Conservation (phyloP, 2,113 vertebrate genomes). For the Gymnorhina tibicen region DNA sequence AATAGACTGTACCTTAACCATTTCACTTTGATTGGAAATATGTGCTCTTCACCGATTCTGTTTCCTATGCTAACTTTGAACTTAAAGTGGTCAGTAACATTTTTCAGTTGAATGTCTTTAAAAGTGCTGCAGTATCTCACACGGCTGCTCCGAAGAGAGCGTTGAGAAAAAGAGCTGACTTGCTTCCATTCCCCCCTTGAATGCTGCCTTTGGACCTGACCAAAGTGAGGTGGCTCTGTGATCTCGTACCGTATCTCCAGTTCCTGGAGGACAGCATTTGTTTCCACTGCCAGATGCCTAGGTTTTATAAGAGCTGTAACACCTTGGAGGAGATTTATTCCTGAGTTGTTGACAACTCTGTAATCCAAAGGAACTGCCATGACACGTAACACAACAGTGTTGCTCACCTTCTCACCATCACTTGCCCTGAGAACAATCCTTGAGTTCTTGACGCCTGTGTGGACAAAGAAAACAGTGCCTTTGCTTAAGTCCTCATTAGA, state of each 20-base stretch:
- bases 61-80: constrained; percentile 81
- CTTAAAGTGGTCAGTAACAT: constrained; percentile 79
- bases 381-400: constrained; percentile 83
- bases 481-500: constrained; percentile 76
- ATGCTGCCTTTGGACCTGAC: constrained; percentile 80
- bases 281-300: constrained; percentile 79
- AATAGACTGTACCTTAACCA: constrained; percentile 81
- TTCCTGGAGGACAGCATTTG: constrained; percentile 73
- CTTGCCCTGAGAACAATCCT: constrained; percentile 85
- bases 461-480: constrained; percentile 80
- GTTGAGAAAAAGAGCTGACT: constrained; percentile 79
- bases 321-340: constrained; percentile 78
- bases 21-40: constrained; percentile 77
- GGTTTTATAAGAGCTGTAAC: constrained; percentile 69
- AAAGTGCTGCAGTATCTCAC: constrained; percentile 81
- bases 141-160: constrained; percentile 72
- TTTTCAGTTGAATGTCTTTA: constrained; percentile 74
- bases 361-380: constrained; percentile 81
- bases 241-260: constrained; percentile 78
- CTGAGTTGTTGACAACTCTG: constrained; percentile 78
- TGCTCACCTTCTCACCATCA: constrained; percentile 89
- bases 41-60: constrained; percentile 72
- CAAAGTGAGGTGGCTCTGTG: constrained; percentile 76
- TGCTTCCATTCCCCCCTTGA: constrained; percentile 80
- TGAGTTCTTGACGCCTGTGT: constrained; percentile 81